Conservation (phyloP, 1,140 invertebrate species). For the Asbolus verrucosus region DNA sequence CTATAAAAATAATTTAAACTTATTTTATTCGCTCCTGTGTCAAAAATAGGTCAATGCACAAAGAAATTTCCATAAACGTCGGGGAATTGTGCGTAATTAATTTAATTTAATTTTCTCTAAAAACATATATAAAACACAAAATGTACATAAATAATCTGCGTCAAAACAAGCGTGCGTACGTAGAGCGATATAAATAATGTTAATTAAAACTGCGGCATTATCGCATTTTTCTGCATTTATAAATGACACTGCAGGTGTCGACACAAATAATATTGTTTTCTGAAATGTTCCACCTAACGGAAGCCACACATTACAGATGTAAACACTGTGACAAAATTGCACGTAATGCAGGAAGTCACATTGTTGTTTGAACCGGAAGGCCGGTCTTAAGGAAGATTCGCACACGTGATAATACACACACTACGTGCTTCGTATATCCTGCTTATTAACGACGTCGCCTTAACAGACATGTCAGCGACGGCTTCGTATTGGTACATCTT, state of each 20-base stretch:
- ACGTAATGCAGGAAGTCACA: slow-evolving; percentile 46
- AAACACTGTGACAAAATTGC: slow-evolving; percentile 51
- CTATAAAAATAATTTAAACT: too few species aligned
- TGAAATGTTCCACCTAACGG: slow-evolving; percentile 29
- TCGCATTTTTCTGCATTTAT: slow-evolving; percentile 45
- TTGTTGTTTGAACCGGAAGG: slow-evolving; percentile 43
- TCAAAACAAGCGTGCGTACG: slow-evolving; percentile 31
- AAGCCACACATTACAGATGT: slow-evolving; percentile 52
- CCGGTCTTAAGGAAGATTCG: slow-evolving; percentile 43
- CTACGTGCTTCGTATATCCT: slow-evolving; percentile 37
- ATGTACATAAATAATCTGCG: slow-evolving; percentile 36
- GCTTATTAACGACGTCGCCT: too few species aligned
- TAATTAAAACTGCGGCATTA: slow-evolving; percentile 46
- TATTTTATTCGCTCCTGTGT: neutral
- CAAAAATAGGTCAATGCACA: slow-evolving; percentile 21
- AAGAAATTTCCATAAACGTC: slow-evolving; percentile 26
- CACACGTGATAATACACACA: slow-evolving; percentile 43
- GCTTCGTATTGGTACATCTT: too few species aligned
- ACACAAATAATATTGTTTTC: slow-evolving; percentile 48
- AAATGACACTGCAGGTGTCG: slow-evolving; percentile 45
- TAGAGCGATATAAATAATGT: slow-evolving; percentile 45
- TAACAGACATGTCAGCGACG: too few species aligned
- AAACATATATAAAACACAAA: slow-evolving; percentile 17
- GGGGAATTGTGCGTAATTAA: slow-evolving; percentile 1
- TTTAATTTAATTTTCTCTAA: slow-evolving; percentile 43